Conservation (phyloP, 2,113 vertebrate genomes). For the Astur gentilis region DNA sequence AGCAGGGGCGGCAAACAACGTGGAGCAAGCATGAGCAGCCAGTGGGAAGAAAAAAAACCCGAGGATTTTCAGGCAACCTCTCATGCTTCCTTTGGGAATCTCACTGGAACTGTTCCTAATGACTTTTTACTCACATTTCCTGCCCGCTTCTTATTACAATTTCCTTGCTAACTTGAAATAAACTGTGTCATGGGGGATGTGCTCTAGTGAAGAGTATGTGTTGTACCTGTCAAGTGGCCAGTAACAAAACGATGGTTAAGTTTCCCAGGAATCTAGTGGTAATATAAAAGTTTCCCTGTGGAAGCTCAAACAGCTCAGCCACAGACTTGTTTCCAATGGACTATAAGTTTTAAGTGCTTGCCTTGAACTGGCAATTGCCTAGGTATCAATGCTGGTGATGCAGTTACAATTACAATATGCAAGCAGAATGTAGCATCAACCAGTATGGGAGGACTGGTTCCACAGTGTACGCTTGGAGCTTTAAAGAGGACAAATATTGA, state of each 20-base stretch:
- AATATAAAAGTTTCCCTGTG: not conserved
- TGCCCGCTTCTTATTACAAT: not conserved
- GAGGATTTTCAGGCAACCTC: not conserved
- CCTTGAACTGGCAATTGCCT: not conserved
- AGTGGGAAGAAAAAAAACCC: not conserved
- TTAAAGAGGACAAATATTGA: not conserved
- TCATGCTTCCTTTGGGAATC: not conserved
- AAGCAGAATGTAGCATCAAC: not conserved
- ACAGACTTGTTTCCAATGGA: not conserved
- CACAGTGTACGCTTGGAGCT: not conserved
- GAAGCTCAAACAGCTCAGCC: not conserved
- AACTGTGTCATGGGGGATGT: not conserved
- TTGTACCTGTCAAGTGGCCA: not conserved
- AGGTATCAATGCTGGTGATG: not conserved
- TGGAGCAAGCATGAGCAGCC: not conserved
- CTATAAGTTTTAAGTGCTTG: not conserved
- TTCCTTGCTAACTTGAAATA: not conserved
- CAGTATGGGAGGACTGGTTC: not conserved
- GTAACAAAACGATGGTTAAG: not conserved
- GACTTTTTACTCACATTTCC: not conserved
- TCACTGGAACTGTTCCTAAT: not conserved
- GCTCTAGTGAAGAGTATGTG: not conserved
- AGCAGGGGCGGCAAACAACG: not conserved
- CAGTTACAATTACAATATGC: not conserved
- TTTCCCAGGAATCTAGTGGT: not conserved